Conservation (phyloP, 2,888 invertebrate species). For the Cynaeus angustus region DNA sequence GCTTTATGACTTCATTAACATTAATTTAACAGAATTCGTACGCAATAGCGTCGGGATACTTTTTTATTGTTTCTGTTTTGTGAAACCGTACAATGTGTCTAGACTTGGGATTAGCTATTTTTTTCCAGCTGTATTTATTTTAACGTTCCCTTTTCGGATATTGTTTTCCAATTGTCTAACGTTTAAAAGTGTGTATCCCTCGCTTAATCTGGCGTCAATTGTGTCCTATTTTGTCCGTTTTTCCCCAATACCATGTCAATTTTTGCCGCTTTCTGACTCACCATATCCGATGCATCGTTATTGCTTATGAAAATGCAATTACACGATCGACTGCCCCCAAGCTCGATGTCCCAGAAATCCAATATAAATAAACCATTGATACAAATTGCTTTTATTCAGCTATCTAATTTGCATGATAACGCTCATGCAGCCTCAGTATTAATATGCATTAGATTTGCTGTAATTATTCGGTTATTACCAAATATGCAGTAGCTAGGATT, state of each 20-base stretch:
- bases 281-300: constrained; percentile 40
- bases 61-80: not conserved
- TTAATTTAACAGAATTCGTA: constrained; percentile 1
- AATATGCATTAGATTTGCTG: constrained; percentile 56
- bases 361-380: constrained; percentile 57
- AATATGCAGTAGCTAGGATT: constrained; percentile 21
- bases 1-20: not conserved
- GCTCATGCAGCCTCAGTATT: constrained; percentile 48
- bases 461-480: constrained; percentile 35
- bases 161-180: not conserved
- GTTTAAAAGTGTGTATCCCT: constrained; percentile 6
- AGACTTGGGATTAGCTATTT: not conserved
- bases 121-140: constrained; percentile 4
- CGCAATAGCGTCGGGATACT: not conserved
- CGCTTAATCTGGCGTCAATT: not conserved
- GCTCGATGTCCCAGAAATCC: constrained; percentile 44
- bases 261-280: constrained; percentile 34
- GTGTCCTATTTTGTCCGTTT: constrained; percentile 1
- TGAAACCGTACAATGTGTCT: constrained; percentile 2
- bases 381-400: constrained; percentile 60
- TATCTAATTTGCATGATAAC: constrained; percentile 52
- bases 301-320: constrained; percentile 67
- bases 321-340: constrained; percentile 59
- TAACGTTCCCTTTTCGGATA: not conserved
- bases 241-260: constrained; percentile 18